Evolutionary conservation across 2,888 invertebrate species (phyloP), one percentile per base, ranked within the genome.

Genomic region (Geotrupes spiniger): DNA sequence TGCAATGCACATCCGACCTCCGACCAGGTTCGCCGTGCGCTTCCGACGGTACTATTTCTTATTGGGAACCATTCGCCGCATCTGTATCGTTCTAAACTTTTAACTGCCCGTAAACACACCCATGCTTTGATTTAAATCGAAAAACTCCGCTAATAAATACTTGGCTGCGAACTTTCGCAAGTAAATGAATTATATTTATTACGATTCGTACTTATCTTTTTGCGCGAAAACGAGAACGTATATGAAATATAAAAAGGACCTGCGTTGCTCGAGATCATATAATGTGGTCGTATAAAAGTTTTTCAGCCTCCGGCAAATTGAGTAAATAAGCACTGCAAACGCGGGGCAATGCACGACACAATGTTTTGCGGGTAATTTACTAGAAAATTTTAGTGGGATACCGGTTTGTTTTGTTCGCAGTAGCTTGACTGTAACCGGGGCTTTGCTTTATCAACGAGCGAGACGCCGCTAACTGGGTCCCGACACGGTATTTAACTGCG

Each of bases 1-100:
- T 63, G 65, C 63, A 65, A 65, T 69, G 65, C 61, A 57, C 59
- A 33, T 33, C 33, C 33, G 29, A n/a, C n/a, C n/a, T 33, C 33
- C 33, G 21, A 33, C 33, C 15, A 33, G 33, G 12, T 15, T 8
- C n/a, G 14, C 9, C 8, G n/a, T 33, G 14, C 12, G 33, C 11
- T 33, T 33, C 33, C 33, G 15, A 33, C 33, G 14, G 10, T 33
- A 10, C 14, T 33, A 33, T 33, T 33, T 33, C 11, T n/a, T 33
- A 21, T 15, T 10, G 33, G 33, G 21, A 21, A 21, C 21, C 6
- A 21, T 21, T 21, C 6, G 21, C 21, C 21, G 6, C 4, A 21
- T 6, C 3, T 21, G 6, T 21, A 21, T n/a, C n/a, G n/a, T n/a
- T n/a, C n/a, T n/a, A n/a, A n/a, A n/a, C n/a, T n/a, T n/a, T n/a